Evolutionary conservation across 2,888 invertebrate genomes (phyloP), one percentile per base, ranked within the genome.

Genomic region (Aphodius granarius): DNA sequence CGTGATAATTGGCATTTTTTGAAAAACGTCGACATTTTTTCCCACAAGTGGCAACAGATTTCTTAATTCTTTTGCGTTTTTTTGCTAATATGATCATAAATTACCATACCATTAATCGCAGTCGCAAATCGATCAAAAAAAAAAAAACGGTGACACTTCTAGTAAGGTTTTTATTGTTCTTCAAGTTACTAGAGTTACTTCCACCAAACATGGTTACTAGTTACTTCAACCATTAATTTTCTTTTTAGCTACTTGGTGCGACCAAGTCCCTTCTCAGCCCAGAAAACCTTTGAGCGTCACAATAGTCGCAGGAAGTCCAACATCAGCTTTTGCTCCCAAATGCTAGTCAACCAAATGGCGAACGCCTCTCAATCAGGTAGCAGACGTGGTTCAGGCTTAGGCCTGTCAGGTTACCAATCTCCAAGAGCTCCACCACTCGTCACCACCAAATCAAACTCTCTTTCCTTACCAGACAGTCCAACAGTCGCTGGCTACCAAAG

Each of bases 201-300:
- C n/a, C n/a, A n/a, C n/a, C n/a, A n/a, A n/a, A n/a, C n/a, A n/a
- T n/a, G n/a, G n/a, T n/a, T n/a, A n/a, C n/a, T n/a, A n/a, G n/a
- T n/a, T n/a, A n/a, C n/a, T n/a, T n/a, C n/a, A n/a, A n/a, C n/a
- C n/a, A n/a, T n/a, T 5, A 72, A 43, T 4, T 65, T 2, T 63
- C 19, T 15, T 66, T 71, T 63, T 89, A 96, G 96, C 86, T 96
- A 97, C 83, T 89, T 97, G 84, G 96, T 98, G 63, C 92, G 97
- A 13, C 98, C 98, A 0, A 97, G 97, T 84, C 97, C 98, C 13
- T 97, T 98, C 86, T 96, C 96, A 62, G 97, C 97, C 20, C 96
- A 97, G 88, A 97, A 97, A 88, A 97, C 97, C 0, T 97, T 97
- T 87, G 96, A 97, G 85, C 90, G 96, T 0, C 97, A 97, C 88